phyloP scores from a whole-genome alignment of 2,113 vertebrate species.

The Agelaius phoeniceus region DNA sequence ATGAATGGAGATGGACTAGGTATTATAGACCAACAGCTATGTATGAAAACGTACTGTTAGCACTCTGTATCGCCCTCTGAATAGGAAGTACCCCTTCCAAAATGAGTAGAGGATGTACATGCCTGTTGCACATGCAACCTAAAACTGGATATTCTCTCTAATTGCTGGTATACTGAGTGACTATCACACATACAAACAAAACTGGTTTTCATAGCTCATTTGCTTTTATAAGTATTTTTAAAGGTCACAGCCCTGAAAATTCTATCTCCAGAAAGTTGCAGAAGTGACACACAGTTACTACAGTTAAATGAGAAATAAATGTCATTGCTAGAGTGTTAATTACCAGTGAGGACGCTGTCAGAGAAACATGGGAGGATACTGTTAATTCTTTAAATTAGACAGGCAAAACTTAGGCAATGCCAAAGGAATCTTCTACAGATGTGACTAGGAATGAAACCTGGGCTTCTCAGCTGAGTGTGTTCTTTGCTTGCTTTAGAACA shows the following conservation, averaged over 20 bases:
- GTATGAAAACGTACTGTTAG: background rate
- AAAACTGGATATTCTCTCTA: background rate
- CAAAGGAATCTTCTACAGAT: background rate
- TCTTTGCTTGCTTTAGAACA: background rate
- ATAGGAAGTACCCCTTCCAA: background rate
- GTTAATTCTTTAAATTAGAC: background rate
- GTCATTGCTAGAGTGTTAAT: background rate
- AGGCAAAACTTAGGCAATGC: background rate
- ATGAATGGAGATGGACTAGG: background rate
- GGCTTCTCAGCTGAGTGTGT: background rate
- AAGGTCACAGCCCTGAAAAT: constrained; percentile 1
- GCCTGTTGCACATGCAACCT: background rate
- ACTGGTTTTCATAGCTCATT: background rate
- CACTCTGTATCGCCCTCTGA: background rate
- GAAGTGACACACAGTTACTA: background rate
- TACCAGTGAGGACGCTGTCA: background rate
- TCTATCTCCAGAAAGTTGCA: background rate
- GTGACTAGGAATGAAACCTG: background rate
- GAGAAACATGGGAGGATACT: background rate
- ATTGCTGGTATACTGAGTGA: background rate
- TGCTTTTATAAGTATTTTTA: background rate
- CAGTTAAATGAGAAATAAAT: background rate
- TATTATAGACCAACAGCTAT: background rate
- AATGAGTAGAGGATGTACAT: background rate
- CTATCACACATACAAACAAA: background rate